Conservation (phyloP, 2,888 invertebrate species). For the Pollenia amentaria region DNA sequence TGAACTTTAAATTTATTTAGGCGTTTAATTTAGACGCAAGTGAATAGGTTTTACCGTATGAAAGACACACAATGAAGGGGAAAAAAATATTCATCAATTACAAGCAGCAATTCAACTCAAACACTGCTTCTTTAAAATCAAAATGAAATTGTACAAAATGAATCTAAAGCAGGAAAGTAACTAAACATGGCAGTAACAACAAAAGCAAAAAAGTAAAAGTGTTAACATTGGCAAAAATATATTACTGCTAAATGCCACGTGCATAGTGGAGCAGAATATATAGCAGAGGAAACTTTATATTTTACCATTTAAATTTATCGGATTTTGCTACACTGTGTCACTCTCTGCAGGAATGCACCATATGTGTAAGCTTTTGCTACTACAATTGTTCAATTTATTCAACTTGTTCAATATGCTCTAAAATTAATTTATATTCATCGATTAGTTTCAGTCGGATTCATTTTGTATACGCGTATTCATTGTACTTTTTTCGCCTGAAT, state of each 20-base stretch:
- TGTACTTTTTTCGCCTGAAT: neutral
- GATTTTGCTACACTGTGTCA: too few species aligned
- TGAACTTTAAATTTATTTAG: neutral
- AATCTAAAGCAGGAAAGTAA: neutral
- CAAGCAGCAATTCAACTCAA: conserved; percentile 10
- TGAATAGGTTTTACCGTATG: conserved; percentile 24
- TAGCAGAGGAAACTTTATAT: too few species aligned
- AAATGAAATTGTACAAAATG: neutral
- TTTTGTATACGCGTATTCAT: neutral
- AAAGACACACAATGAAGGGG: neutral
- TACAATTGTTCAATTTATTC: neutral
- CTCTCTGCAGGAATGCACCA: too few species aligned
- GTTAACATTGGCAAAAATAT: neutral
- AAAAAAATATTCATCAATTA: conserved; percentile 38
- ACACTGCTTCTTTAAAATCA: neutral
- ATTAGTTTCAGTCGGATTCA: conserved; percentile 38
- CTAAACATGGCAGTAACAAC: neutral
- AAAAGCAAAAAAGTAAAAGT: too few species aligned
- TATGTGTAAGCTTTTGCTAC: neutral
- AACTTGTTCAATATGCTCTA: conserved; percentile 8
- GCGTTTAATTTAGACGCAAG: conserved; percentile 17
- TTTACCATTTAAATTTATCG: too few species aligned
- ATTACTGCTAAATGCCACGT: too few species aligned
- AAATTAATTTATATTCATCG: conserved; percentile 55
- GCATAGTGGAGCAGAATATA: too few species aligned